Evolutionary conservation across 2,888 invertebrate species (phyloP).

Genomic region (Argyresthia goedartella): DNA sequence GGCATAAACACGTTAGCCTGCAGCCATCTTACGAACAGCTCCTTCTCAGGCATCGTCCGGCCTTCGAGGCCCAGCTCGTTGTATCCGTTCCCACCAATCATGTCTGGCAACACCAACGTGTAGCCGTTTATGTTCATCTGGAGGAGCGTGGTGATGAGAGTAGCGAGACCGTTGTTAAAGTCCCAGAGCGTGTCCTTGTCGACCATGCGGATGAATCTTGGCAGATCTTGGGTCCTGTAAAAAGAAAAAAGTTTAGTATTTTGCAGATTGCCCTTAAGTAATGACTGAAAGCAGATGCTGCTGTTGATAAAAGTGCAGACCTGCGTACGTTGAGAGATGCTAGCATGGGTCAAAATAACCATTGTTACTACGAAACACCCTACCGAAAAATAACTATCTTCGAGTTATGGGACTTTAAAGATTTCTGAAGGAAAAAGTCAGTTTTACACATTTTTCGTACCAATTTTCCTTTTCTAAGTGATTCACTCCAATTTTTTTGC

Average conservation of each 20-base stretch:
- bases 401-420: too few relatives aligned
- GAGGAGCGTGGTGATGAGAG: slow-evolving; percentile 79
- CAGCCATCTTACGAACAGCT: slow-evolving; percentile 82
- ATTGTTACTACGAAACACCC: too few relatives aligned
- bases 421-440: too few relatives aligned
- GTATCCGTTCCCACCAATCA: slow-evolving; percentile 81
- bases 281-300: too few relatives aligned
- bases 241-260: neutral
- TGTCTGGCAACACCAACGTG: slow-evolving; percentile 82
- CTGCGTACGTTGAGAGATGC: too few relatives aligned
- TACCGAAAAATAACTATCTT: too few relatives aligned
- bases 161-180: slow-evolving; percentile 77
- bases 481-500: too few relatives aligned
- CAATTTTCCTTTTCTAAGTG: too few relatives aligned
- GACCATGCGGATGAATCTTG: slow-evolving; percentile 82
- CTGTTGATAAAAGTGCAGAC: too few relatives aligned
- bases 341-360: too few relatives aligned
- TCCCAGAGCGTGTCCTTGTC: slow-evolving; percentile 82
- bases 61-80: slow-evolving; percentile 26
- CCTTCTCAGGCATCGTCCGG: slow-evolving; percentile 53
- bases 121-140: slow-evolving; percentile 76
- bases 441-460: too few relatives aligned
- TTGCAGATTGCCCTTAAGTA: too few relatives aligned
- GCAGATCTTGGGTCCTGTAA: slow-evolving; percentile 75
- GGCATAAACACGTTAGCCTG: slow-evolving; percentile 86